Evolutionary conservation across 2,797 vertebrate genomes (phyloP), one percentile per base, ranked within the genome.

Genomic region (Mormyrops attenuatus): DNA sequence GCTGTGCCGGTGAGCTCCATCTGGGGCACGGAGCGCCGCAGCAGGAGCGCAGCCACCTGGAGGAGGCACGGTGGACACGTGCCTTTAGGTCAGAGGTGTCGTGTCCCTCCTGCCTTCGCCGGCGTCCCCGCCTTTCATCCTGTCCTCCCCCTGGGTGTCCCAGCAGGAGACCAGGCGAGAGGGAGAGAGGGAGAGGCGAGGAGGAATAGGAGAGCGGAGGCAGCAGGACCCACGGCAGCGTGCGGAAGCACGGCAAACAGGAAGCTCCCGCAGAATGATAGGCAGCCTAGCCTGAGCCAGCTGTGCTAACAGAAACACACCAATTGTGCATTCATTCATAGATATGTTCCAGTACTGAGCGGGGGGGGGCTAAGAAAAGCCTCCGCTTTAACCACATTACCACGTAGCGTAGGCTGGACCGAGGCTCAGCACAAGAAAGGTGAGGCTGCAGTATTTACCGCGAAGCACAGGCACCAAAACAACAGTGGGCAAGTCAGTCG

Each of bases 1-100:
- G 92, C 91, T 91, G 92, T 88, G 91, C 90, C 90, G 66, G 91
- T 89, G 77, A 90, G 89, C 89, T 94, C 92, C 93, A 93, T 93
- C 82, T 50, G 80, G 26, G 77, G 20, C 20, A 7, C 5, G 20
- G 85, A 53, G 69, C 50, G 13, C 2, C 30, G 11, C 20, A 1
- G 30, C 80, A 1, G 80, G 41, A 47, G 30, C 55, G 52, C 38
- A 41, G 49, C 26, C 44, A 11, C 44, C 85, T 85, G 30, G 22
- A 26, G 38, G n/a, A 7, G 13, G 15, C 63, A 15, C 50, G 34
- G 38, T 49, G 47, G 52, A 11, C 38, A 49, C 63, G 53, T 38
- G 88, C 41, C 38, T 53, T 60, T 5, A 63, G 77, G 82, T 80
- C 84, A 89, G 60, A 89, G 87, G 88, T 90, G 88, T 41, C 50